A percentile compares a stretch with the other conserved stretches of the same genome.
These are phyloP conservation scores for Bombyx huttoni DNA, from an alignment of 2,888 invertebrate species.

Conservation along the genomic window DNA sequence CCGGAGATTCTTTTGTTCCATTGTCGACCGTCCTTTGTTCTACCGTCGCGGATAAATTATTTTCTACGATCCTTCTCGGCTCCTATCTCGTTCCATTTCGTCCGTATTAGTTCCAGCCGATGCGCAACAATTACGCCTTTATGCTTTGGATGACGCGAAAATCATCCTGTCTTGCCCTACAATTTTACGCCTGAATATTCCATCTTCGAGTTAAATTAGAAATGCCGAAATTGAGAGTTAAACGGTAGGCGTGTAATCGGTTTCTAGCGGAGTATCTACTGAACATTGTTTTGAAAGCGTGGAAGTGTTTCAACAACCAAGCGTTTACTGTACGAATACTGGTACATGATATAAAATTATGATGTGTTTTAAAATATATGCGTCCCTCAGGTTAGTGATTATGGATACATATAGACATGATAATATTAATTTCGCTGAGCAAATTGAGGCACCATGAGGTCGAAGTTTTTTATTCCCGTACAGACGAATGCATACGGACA, in stretches of 20 bases:
- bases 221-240: conserved; percentile 27
- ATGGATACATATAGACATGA: too few relatives aligned
- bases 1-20: conserved; percentile 61
- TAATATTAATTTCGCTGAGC: too few relatives aligned
- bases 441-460: too few relatives aligned
- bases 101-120: conserved; percentile 69
- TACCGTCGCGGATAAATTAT: conserved; percentile 65
- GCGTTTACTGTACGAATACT: not conserved
- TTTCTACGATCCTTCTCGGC: conserved; percentile 65
- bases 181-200: conserved; percentile 63
- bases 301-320: not conserved
- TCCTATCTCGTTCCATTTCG: conserved; percentile 68
- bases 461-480: too few relatives aligned
- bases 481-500: too few relatives aligned
- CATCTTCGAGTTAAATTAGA: conserved; percentile 49
- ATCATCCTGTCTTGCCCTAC: conserved; percentile 57
- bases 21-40: conserved; percentile 63
- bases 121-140: conserved; percentile 70
- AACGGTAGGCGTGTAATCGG: conserved; percentile 20
- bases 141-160: conserved; percentile 66
- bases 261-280: conserved; percentile 5
- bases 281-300: not conserved
- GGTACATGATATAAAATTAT: not conserved
- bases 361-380: too few relatives aligned
- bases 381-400: too few relatives aligned